These are phyloP conservation scores for Galeopterus variegatus DNA, from an alignment of 2,113 vertebrate species.

Conservation along the genomic window DNA sequence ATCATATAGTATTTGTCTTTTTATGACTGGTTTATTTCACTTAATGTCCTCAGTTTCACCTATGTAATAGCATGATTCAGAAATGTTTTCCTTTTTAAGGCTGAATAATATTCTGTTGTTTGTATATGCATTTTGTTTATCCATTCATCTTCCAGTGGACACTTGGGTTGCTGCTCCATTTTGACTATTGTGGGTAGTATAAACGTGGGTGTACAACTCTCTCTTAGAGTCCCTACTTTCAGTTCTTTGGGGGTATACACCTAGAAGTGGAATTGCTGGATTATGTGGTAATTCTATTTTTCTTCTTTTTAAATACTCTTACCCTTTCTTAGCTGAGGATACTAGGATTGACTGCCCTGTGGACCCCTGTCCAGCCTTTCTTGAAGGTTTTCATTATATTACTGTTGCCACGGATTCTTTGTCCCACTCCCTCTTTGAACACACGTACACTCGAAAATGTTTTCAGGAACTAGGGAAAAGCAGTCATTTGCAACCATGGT, in stretches of 20 bases:
- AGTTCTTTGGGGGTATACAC: background rate
- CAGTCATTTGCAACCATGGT: slow-evolving; percentile 77
- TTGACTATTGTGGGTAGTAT: background rate
- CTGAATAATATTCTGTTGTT: background rate
- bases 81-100: background rate
- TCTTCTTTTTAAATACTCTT: background rate
- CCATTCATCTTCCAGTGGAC: background rate
- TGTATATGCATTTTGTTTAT: background rate
- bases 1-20: background rate
- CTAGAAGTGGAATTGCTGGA: background rate
- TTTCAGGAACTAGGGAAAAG: slow-evolving; percentile 80
- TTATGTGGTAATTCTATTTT: background rate
- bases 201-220: background rate
- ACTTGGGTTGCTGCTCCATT: background rate
- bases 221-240: background rate
- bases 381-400: slow-evolving; percentile 80
- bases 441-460: slow-evolving; percentile 73
- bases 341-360: background rate
- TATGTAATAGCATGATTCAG: no score
- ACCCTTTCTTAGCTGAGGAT: background rate
- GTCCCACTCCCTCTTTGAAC: slow-evolving; percentile 79
- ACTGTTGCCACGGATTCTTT: slow-evolving; percentile 59
- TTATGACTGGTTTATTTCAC: background rate
- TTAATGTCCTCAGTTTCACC: background rate
- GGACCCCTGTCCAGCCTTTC: background rate